Percentiles rank a stretch among this genome's conserved stretches.
Conservation (phyloP, 2,888 invertebrate genomes). For the Dicyrtomina minuta region DNA sequence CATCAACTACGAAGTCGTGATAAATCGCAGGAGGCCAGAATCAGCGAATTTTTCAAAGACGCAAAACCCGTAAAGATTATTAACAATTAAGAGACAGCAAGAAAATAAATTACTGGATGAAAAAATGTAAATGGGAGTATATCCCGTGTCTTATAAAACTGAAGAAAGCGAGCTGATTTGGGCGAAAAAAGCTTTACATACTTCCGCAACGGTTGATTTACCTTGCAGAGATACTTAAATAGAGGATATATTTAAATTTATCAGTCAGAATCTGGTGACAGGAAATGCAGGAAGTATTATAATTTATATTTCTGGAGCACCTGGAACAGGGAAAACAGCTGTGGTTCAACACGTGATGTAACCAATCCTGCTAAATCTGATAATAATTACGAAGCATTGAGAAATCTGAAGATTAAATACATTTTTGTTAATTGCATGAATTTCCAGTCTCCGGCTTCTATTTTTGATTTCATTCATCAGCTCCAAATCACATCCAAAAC, state of each 20-base stretch:
- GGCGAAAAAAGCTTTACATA: conserved; percentile 61
- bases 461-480: conserved; percentile 78
- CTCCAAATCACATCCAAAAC: conserved; percentile 62
- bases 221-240: conserved; percentile 82
- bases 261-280: conserved; percentile 66
- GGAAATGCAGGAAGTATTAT: conserved; percentile 74
- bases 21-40: conserved; percentile 8
- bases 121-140: neutral
- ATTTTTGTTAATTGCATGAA: conserved; percentile 86
- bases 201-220: conserved; percentile 59
- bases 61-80: neutral
- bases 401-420: conserved; percentile 59
- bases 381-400: neutral
- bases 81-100: neutral
- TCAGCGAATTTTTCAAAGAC: conserved; percentile 8
- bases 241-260: conserved; percentile 67
- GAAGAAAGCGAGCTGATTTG: neutral
- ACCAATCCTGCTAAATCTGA: too few species aligned
- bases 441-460: conserved; percentile 76
- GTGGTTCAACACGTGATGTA: conserved; percentile 74
- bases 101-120: neutral
- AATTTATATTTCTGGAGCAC: conserved; percentile 94
- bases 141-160: neutral
- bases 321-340: conserved; percentile 96
- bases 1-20: too few species aligned